Evolutionary conservation across 2,888 invertebrate genomes (phyloP).

Genomic region (Itoplectis maculator): DNA sequence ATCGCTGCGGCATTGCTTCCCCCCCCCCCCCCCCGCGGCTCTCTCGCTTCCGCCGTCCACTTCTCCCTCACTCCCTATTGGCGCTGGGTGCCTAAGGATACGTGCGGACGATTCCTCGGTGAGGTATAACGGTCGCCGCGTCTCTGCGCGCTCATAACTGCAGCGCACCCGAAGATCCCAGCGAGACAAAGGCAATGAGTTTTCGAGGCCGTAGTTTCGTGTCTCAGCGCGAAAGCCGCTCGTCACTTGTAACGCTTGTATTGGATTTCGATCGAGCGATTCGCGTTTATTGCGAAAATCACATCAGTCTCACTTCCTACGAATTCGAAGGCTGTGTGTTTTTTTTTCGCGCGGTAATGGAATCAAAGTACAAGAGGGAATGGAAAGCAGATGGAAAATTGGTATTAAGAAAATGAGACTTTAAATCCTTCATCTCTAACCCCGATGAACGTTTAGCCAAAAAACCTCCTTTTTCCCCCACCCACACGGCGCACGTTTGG

Average conservation of each 20-base stretch:
- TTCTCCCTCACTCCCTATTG: conserved; percentile 13
- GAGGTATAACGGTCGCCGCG: conserved; percentile 46
- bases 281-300: conserved; percentile 20
- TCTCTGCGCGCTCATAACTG: conserved; percentile 41
- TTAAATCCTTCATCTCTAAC: too few species aligned
- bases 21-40: conserved; percentile 10
- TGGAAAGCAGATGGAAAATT: neutral
- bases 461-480: too few species aligned
- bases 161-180: conserved; percentile 23
- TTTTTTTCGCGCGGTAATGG: neutral
- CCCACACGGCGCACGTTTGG: too few species aligned
- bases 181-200: conserved; percentile 53
- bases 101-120: conserved; percentile 20
- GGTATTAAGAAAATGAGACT: neutral
- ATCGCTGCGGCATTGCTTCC: conserved; percentile 39
- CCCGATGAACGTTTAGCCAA: too few species aligned
- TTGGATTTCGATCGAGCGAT: conserved; percentile 25
- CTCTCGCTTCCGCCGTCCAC: conserved; percentile 5
- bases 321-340: neutral
- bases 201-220: conserved; percentile 44
- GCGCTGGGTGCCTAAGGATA: conserved; percentile 4
- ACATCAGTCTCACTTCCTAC: conserved; percentile 9
- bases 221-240: conserved; percentile 46
- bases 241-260: conserved; percentile 11
- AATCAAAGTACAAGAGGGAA: neutral